Conservation (phyloP, 2,113 vertebrate genomes). For the Tor tambroides region DNA sequence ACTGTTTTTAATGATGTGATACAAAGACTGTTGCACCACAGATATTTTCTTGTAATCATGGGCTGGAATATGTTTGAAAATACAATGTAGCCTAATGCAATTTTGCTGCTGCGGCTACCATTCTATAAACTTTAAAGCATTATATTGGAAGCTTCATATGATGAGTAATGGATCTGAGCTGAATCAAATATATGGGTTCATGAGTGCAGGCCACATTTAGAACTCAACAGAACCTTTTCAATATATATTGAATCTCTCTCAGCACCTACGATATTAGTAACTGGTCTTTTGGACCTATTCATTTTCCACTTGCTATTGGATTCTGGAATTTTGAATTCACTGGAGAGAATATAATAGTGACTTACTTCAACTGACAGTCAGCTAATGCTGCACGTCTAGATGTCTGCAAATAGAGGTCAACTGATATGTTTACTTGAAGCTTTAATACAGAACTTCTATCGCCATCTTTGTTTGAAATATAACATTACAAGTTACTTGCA, state of each 20-base stretch:
- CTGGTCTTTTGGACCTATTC: background rate
- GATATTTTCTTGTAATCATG: background rate
- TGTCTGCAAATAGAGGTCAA: background rate
- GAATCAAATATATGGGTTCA: background rate
- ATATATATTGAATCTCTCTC: background rate
- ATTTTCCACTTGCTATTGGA: background rate
- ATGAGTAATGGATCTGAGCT: background rate
- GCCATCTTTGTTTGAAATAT: background rate
- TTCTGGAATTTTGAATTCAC: background rate
- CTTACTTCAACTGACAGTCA: background rate
- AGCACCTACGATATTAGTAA: background rate
- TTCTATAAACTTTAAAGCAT: background rate
- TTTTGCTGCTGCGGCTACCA: background rate
- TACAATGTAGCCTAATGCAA: background rate
- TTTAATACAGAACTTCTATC: background rate
- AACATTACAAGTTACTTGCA: background rate
- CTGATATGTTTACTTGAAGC: background rate
- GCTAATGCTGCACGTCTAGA: background rate
- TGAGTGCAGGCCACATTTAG: background rate
- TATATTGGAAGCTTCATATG: background rate
- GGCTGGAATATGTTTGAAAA: background rate
- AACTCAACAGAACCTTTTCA: background rate
- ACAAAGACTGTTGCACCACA: background rate
- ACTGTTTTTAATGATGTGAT: conserved; percentile 3
- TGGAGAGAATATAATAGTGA: background rate